Percentiles rank a stretch among this genome's conserved stretches.
These are phyloP conservation scores for Hololepta plana DNA, from an alignment of 2,888 invertebrate genomes.

Conservation along the genomic window DNA sequence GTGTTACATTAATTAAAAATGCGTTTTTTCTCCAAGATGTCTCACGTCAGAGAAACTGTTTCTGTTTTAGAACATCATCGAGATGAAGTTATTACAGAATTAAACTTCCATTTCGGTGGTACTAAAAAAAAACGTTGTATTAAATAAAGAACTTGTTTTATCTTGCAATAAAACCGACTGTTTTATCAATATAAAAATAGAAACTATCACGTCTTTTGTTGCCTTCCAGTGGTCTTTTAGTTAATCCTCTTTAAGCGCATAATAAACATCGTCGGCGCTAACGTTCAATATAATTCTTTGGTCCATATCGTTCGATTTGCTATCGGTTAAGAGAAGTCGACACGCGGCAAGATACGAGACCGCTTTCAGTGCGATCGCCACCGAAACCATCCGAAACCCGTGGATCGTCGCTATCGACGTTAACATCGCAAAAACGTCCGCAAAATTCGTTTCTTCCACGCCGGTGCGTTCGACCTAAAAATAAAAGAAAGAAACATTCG, in stretches of 20 bases:
- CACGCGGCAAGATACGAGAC: constrained; percentile 54
- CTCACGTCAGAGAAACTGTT: no score
- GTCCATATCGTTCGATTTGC: constrained; percentile 47
- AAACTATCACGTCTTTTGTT: no score
- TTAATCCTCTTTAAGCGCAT: constrained; percentile 34
- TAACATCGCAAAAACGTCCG: constrained; percentile 51
- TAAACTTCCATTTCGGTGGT: no score
- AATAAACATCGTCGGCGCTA: constrained; percentile 67
- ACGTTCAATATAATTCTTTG: constrained; percentile 63
- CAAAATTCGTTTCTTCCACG: constrained; percentile 69
- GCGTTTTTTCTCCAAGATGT: no score
- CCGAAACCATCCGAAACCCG: constrained; percentile 34
- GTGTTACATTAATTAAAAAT: no score
- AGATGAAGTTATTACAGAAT: no score
- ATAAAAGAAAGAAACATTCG: constrained; percentile 7
- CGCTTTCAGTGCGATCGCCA: constrained; percentile 42
- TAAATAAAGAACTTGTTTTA: no score
- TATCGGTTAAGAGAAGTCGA: constrained; percentile 59
- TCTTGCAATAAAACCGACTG: no score
- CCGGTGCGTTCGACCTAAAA: constrained; percentile 57
- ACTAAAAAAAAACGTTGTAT: no score
- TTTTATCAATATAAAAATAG: no score
- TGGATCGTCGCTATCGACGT: constrained; percentile 53
- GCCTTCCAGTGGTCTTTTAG: no score
- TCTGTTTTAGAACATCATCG: no score